These are phyloP conservation scores for Conchocele bisecta DNA, from an alignment of 2,888 invertebrate genomes.

Conservation along the genomic window DNA sequence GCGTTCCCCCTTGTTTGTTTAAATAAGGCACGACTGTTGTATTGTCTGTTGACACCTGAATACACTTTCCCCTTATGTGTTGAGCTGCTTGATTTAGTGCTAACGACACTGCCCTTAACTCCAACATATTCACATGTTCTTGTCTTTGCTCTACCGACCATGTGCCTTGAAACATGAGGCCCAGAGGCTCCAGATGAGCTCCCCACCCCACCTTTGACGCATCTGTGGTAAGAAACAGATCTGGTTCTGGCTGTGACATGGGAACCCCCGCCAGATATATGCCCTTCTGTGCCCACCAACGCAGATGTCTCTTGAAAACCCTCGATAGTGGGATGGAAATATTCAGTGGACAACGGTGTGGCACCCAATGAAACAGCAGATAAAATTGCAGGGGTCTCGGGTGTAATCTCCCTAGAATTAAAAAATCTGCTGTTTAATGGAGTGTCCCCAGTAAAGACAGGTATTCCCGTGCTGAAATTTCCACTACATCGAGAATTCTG, in stretches of 20 bases:
- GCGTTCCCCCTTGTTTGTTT: constrained; percentile 12
- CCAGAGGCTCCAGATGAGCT: neutral
- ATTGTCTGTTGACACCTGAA: constrained; percentile 16
- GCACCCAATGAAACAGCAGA: constrained; percentile 14
- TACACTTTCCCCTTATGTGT: neutral
- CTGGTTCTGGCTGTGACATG: neutral
- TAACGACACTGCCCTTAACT: constrained; percentile 11
- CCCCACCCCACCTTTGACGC: too few species aligned
- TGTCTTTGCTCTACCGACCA: neutral
- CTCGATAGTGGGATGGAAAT: neutral
- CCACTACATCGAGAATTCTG: neutral
- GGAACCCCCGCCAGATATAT: constrained; percentile 1
- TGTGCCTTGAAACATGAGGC: neutral
- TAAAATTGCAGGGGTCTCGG: constrained; percentile 19
- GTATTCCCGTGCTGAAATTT: constrained; percentile 10
- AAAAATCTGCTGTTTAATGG: constrained; percentile 12
- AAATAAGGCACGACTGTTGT: constrained; percentile 25
- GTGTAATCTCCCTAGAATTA: constrained; percentile 18
- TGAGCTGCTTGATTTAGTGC: neutral
- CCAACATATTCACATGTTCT: constrained; percentile 22
- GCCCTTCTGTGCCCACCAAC: constrained; percentile 4
- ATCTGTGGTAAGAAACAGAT: constrained; percentile 10
- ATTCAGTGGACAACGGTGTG: constrained; percentile 1
- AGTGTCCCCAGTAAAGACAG: constrained; percentile 12
- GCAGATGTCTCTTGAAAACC: neutral